phyloP scores from a whole-genome alignment of 2,888 invertebrate genomes.

The Dioctria linearis region DNA sequence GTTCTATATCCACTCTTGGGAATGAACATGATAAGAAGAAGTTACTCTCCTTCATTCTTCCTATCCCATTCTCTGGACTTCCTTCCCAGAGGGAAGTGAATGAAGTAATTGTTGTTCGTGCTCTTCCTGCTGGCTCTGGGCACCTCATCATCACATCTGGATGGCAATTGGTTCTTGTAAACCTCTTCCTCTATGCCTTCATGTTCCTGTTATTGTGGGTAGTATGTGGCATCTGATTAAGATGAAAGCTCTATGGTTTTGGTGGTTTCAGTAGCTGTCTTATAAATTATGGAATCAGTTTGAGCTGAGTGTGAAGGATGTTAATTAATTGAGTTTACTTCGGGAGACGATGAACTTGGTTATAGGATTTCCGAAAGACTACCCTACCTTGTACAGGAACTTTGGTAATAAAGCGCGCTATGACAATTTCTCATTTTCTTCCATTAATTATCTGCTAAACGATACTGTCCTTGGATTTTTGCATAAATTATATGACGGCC shows the following conservation, averaged over 20 bases:
- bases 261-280: slow-evolving; percentile 30
- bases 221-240: slow-evolving; percentile 44
- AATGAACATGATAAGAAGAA: slow-evolving; percentile 4
- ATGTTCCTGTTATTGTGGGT: slow-evolving; percentile 43
- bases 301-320: slow-evolving; percentile 48
- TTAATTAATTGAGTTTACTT: slow-evolving; percentile 49
- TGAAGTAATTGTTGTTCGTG: slow-evolving; percentile 42
- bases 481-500: slow-evolving; percentile 5
- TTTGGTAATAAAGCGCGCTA: background rate
- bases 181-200: background rate
- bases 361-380: slow-evolving; percentile 4
- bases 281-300: slow-evolving; percentile 53
- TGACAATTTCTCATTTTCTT: slow-evolving; percentile 2
- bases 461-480: slow-evolving; percentile 36
- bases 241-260: slow-evolving; percentile 34
- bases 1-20: slow-evolving; percentile 1
- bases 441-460: slow-evolving; percentile 34
- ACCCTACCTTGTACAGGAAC: slow-evolving; percentile 2
- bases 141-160: background rate
- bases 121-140: background rate
- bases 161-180: background rate
- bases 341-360: slow-evolving; percentile 28
- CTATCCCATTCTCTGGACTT: background rate
- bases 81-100: background rate
- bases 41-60: background rate